phyloP scores from a whole-genome alignment of 2,888 invertebrate species.

The Rhamnusium bicolor region DNA sequence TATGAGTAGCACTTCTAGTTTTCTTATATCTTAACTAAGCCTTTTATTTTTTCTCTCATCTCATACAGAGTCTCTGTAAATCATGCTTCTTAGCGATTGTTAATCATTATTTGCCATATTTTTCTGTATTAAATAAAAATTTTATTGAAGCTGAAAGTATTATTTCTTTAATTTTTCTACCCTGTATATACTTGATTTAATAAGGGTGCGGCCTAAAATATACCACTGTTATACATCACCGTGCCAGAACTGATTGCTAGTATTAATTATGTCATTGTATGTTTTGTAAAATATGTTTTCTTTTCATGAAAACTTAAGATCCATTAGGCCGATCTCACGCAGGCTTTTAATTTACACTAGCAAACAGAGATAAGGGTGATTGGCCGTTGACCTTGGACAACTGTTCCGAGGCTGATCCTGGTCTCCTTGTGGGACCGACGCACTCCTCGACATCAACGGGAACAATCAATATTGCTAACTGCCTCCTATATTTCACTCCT shows the following conservation, averaged over 20 bases:
- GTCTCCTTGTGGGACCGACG: constrained; percentile 37
- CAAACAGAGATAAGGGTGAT: constrained; percentile 2
- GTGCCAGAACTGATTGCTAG: not conserved
- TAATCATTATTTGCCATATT: no score
- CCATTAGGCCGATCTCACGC: not conserved
- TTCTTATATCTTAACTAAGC: no score
- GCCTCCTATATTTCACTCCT: constrained; percentile 50
- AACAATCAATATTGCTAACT: constrained; percentile 54
- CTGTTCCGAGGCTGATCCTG: constrained; percentile 22
- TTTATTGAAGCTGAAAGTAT: no score
- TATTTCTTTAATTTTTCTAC: no score
- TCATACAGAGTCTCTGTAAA: no score
- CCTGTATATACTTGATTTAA: no score
- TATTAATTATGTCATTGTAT: not conserved
- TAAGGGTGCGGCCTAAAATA: not conserved
- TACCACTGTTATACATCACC: not conserved
- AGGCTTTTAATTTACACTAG: not conserved
- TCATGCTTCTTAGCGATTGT: no score
- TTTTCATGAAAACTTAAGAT: not conserved
- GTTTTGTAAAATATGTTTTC: not conserved
- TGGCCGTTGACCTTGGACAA: constrained; percentile 43
- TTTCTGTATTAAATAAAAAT: no score
- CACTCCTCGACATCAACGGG: constrained; percentile 36
- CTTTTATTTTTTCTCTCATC: no score
- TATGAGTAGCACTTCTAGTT: no score